A percentile compares a stretch with the other conserved stretches of the same genome.
Conservation (phyloP, 2,888 invertebrate genomes). For the Abrostola tripartita region DNA sequence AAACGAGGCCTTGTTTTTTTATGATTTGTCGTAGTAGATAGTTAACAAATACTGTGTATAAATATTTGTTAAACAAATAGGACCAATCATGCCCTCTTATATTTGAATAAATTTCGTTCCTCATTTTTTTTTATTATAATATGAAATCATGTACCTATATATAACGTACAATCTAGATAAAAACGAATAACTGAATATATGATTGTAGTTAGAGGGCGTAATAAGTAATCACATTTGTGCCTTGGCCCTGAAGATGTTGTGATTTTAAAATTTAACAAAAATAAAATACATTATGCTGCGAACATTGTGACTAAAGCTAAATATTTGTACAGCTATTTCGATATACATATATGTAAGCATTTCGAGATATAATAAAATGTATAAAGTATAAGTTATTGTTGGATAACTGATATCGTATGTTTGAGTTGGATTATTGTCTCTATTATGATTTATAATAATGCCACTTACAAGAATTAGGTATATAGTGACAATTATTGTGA, state of each 20-base stretch:
- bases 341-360: slow-evolving; percentile 58
- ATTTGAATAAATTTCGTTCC: slow-evolving; percentile 12
- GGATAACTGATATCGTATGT: slow-evolving; percentile 36
- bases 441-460: slow-evolving; percentile 34
- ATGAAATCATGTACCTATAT: slow-evolving; percentile 32
- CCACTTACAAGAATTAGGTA: slow-evolving; percentile 32
- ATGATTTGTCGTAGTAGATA: slow-evolving; percentile 20
- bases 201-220: slow-evolving; percentile 70
- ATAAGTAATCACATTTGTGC: slow-evolving; percentile 82
- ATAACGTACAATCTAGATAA: slow-evolving; percentile 50
- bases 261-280: slow-evolving; percentile 71
- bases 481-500: slow-evolving; percentile 46
- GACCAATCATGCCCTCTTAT: slow-evolving; percentile 43
- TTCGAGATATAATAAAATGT: slow-evolving; percentile 42
- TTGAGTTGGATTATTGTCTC: slow-evolving; percentile 36
- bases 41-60: slow-evolving; percentile 31
- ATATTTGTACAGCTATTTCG: slow-evolving; percentile 61
- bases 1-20: slow-evolving; percentile 35
- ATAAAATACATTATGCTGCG: slow-evolving; percentile 46
- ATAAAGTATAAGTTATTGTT: slow-evolving; percentile 32
- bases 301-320: slow-evolving; percentile 53
- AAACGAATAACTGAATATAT: slow-evolving; percentile 44
- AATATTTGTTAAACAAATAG: slow-evolving; percentile 30
- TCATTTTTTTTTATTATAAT: slow-evolving; percentile 25
- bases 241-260: slow-evolving; percentile 84